A percentile compares a stretch with the other conserved stretches of the same genome.
These are phyloP conservation scores for Silurus asotus DNA, from an alignment of 2,113 vertebrate genomes.

Conservation along the genomic window DNA sequence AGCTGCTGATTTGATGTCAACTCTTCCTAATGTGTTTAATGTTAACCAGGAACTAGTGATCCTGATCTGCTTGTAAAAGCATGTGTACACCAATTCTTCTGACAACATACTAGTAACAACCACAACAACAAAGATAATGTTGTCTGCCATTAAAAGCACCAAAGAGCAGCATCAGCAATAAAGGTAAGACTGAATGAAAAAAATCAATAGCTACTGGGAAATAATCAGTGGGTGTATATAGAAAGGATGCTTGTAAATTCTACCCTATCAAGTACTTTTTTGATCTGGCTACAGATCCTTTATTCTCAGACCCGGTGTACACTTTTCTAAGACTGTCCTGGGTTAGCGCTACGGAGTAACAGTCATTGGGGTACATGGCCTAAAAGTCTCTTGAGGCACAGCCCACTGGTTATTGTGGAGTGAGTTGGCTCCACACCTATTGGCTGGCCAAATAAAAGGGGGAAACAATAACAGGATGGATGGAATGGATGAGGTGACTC, in stretches of 20 bases:
- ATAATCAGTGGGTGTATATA: background rate
- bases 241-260: background rate
- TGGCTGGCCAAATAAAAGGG: background rate
- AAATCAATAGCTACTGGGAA: background rate
- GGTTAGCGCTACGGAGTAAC: too few species aligned
- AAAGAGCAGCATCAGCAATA: background rate
- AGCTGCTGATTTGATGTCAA: background rate
- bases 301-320: background rate
- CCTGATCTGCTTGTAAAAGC: background rate
- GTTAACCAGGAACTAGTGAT: too few species aligned
- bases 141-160: background rate
- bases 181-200: background rate
- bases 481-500: background rate
- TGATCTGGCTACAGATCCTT: background rate
- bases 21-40: background rate
- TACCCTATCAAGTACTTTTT: background rate
- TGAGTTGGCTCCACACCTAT: background rate
- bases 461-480: constrained; percentile 2
- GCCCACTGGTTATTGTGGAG: background rate
- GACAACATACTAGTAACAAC: background rate
- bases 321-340: background rate
- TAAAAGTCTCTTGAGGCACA: background rate
- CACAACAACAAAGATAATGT: background rate
- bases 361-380: background rate
- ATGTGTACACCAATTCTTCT: background rate